Evolutionary conservation across 2,797 vertebrate genomes (phyloP).

Genomic region (Pristis pectinata): DNA sequence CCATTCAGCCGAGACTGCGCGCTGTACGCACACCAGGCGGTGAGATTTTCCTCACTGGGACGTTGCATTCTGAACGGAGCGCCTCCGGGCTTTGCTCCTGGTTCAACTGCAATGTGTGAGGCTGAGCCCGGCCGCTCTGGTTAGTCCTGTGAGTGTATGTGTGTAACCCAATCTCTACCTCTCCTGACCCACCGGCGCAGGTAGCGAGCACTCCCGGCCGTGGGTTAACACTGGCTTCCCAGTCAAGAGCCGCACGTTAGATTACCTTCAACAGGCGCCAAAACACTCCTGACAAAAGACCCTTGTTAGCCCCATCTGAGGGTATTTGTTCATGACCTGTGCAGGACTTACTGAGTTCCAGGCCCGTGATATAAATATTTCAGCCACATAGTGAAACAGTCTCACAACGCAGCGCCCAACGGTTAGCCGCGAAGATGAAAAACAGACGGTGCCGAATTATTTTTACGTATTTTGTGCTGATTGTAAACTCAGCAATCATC

Average conservation of each 20-base stretch:
- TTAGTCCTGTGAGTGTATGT: background rate
- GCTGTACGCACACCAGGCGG: background rate
- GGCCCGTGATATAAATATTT: background rate
- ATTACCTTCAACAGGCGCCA: conserved; percentile 28
- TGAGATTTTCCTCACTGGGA: background rate
- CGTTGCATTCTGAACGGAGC: background rate
- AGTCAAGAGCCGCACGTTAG: background rate
- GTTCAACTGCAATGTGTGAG: background rate
- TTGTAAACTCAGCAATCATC: background rate
- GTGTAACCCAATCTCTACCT: background rate
- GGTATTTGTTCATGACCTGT: background rate
- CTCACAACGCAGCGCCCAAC: background rate
- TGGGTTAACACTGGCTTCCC: background rate
- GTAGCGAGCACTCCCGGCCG: background rate
- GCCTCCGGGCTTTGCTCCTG: background rate
- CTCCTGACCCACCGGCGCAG: background rate
- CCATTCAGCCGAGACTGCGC: background rate
- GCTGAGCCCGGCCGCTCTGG: background rate
- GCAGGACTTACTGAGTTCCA: background rate
- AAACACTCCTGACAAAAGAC: conserved; percentile 22
- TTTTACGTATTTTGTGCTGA: background rate
- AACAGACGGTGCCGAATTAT: background rate
- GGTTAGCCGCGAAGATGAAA: background rate
- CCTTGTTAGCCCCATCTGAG: conserved; percentile 32
- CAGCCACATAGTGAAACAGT: background rate